Evolutionary conservation across 2,797 vertebrate species (phyloP).

Genomic region (Falco biarmicus): DNA sequence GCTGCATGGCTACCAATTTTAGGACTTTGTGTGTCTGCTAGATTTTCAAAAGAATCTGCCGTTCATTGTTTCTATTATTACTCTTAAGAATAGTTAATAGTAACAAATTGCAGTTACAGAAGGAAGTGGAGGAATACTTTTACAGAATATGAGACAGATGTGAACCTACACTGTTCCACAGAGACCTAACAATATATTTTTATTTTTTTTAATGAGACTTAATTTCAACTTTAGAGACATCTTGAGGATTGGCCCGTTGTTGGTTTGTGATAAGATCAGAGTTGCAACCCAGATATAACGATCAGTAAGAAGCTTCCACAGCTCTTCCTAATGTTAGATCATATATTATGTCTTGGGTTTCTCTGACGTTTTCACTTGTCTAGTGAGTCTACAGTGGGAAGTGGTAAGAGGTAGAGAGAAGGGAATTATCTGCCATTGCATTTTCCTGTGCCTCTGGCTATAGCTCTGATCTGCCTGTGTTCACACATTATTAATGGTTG

Average conservation of each 20-base stretch:
- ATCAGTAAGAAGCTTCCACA: not conserved
- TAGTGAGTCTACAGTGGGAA: not conserved
- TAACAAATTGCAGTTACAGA: not conserved
- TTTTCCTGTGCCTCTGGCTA: not conserved
- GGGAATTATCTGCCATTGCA: not conserved
- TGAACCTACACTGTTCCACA: not conserved
- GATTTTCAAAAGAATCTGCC: not conserved
- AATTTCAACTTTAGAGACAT: not conserved
- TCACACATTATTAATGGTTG: not conserved
- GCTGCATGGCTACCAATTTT: not conserved
- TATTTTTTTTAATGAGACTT: not conserved
- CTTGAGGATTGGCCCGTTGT: not conserved
- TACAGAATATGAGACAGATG: not conserved
- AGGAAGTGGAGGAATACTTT: not conserved
- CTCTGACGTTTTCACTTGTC: not conserved
- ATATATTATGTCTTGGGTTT: not conserved
- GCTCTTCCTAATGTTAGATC: not conserved
- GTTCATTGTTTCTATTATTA: not conserved
- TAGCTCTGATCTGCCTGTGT: not conserved
- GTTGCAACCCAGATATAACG: not conserved
- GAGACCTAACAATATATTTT: not conserved
- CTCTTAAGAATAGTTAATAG: not conserved
- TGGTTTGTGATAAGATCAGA: not conserved
- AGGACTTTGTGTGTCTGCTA: not conserved
- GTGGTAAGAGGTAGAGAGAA: not conserved